These are phyloP conservation scores for Exaiptasia diaphana DNA, from an alignment of 64 coral and sea anemone genomes.

Conservation along the genomic window DNA sequence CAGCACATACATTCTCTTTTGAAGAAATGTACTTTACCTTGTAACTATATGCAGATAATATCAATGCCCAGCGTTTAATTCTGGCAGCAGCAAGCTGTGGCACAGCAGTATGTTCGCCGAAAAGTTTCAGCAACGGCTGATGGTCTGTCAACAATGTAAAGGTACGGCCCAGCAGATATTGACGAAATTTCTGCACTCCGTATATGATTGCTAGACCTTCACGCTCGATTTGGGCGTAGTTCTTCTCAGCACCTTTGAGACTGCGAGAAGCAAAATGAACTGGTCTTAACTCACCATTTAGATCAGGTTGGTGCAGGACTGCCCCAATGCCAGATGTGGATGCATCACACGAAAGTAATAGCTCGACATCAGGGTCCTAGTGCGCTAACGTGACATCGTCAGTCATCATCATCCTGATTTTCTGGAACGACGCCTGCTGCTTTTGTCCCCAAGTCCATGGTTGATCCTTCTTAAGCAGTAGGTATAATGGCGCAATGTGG, in stretches of 20 bases:
- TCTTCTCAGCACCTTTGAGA: constrained; percentile 32
- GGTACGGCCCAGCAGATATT: constrained; percentile 31
- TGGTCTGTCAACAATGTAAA: constrained; percentile 38
- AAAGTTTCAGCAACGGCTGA: constrained; percentile 7
- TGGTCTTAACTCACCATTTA: constrained; percentile 45
- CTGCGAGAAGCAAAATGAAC: constrained; percentile 58
- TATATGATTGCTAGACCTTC: constrained; percentile 41
- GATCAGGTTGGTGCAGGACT: constrained; percentile 17
- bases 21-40: constrained; percentile 34
- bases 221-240: constrained; percentile 49
- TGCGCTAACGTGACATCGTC: constrained; percentile 36
- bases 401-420: constrained; percentile 30
- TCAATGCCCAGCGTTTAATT: constrained; percentile 42
- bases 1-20: constrained; percentile 45
- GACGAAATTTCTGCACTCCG: constrained; percentile 45
- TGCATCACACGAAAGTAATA: constrained; percentile 55
- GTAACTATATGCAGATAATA: constrained; percentile 40
- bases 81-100: constrained; percentile 35
- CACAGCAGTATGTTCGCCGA: constrained; percentile 27
- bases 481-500: not conserved
- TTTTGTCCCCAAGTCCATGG: not conserved
- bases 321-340: constrained; percentile 47
- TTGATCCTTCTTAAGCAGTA: constrained; percentile 27
- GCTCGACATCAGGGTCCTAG: constrained; percentile 50
- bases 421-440: constrained; percentile 15